These are phyloP conservation scores for Calyptommatus sinebrachiatus DNA, from an alignment of 2,113 vertebrate genomes.

Conservation along the genomic window DNA sequence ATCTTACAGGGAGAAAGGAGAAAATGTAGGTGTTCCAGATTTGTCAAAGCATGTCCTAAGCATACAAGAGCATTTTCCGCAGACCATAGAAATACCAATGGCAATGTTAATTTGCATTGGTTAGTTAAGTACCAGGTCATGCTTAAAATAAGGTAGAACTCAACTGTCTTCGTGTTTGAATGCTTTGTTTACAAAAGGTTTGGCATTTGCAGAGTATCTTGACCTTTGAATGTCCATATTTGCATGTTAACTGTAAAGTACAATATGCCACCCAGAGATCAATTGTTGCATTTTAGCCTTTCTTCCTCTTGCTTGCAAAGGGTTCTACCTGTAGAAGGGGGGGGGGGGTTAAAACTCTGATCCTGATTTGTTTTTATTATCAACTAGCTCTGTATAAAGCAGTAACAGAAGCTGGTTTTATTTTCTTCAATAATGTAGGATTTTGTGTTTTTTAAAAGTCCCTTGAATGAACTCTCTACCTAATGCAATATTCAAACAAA, in stretches of 20 bases:
- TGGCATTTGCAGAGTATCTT: constrained; percentile 49
- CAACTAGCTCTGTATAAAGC: background rate
- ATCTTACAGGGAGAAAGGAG: constrained; percentile 16
- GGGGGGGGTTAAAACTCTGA: too few species aligned
- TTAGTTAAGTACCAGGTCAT: constrained; percentile 39
- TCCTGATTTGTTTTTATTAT: constrained; percentile 42
- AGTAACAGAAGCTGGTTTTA: constrained; percentile 40
- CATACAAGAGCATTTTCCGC: constrained; percentile 18
- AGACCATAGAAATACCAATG: background rate
- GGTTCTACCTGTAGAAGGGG: background rate
- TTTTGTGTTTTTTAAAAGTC: constrained; percentile 23
- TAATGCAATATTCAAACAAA: constrained; percentile 34
- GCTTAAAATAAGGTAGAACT: constrained; percentile 40
- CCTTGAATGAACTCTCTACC: constrained; percentile 31
- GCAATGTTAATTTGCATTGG: constrained; percentile 16
- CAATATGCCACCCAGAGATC: constrained; percentile 40
- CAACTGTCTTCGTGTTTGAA: constrained; percentile 38
- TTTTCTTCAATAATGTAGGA: constrained; percentile 18
- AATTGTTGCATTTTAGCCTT: constrained; percentile 50
- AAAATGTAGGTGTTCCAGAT: background rate
- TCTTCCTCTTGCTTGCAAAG: too few species aligned
- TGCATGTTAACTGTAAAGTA: constrained; percentile 34
- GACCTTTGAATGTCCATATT: constrained; percentile 52
- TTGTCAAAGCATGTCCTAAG: background rate
- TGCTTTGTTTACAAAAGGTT: constrained; percentile 52